Base-by-base conservation (phyloP, 2,113 vertebrate species). In the Aldabrachelys gigantea region DNA sequence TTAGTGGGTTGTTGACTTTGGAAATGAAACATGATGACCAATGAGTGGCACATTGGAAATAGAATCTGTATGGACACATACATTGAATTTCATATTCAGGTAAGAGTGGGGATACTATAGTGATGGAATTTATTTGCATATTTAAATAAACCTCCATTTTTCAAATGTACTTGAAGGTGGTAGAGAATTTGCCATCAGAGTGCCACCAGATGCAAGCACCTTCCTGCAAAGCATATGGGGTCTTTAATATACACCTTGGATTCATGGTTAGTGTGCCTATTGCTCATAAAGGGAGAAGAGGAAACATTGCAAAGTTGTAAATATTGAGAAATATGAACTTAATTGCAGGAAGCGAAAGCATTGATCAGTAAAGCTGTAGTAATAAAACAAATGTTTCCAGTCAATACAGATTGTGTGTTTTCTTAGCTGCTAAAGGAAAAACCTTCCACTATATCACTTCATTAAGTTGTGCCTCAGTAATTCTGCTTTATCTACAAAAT, bases 401-500 rank as follows among this genome's bases (percentile, higher is more conserved):
- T 88, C 88, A 78, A 59, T 88, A 62, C 56, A 38, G 88, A 92
- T 85, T 72, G n/a, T 65, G 86, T 0, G 3, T 41, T 95, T 90
- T 90, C 82, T 89, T 79, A 76, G 82, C 80, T 95, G 65, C 93
- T 94, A 91, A 92, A 94, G 92, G 93, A 72, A 87, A 62, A 89
- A 14, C 54, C 80, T 94, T 95, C 90, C 82, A 35, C 31, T 14
- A 12, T 21, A 8, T 52, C 35, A 57, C 31, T 80, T 89, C 19
- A 8, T 38, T 80, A 54, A 92, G 56, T 35, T 29, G 31, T 52
- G 6, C 84, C 56, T 90, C 31, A 90, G 90, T 81, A 88, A 76
- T 62, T 92, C 38, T 38, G 41, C 41, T 50, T 86, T 52, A 75
- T 82, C 35, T 82, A 11, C 0, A 3, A 78, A 80, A 79, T 16